phyloP scores from a whole-genome alignment of 2,113 vertebrate genomes.

The Microtus richardsoni region DNA sequence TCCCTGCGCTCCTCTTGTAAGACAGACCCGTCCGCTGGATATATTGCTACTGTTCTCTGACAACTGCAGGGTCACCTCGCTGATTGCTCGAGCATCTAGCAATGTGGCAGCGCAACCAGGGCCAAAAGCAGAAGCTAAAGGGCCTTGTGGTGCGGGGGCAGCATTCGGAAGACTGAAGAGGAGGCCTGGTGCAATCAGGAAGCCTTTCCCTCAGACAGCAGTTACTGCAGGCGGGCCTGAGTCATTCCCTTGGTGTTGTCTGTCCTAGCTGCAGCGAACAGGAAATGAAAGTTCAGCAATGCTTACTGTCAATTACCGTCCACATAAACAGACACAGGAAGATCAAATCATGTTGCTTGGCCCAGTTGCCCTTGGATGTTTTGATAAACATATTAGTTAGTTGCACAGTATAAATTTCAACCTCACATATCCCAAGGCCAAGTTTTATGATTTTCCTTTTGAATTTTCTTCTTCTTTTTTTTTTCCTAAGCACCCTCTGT shows the following conservation, averaged over 20 bases:
- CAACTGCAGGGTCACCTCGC: neutral
- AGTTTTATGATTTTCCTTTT: slow-evolving; percentile 59
- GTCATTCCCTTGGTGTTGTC: slow-evolving; percentile 71
- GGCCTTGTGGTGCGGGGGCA: slow-evolving; percentile 48
- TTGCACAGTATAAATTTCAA: slow-evolving; percentile 75
- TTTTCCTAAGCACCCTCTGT: slow-evolving; percentile 14
- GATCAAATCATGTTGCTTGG: slow-evolving; percentile 73
- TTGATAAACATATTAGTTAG: slow-evolving; percentile 72
- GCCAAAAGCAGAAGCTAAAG: slow-evolving; percentile 71
- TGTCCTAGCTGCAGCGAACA: slow-evolving; percentile 72
- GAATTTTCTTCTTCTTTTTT: slow-evolving; percentile 27
- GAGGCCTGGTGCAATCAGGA: slow-evolving; percentile 79
- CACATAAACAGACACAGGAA: slow-evolving; percentile 82
- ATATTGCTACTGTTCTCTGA: neutral
- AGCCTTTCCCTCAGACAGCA: slow-evolving; percentile 72
- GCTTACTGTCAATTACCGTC: slow-evolving; percentile 76
- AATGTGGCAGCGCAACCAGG: neutral
- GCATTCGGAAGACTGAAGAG: slow-evolving; percentile 58
- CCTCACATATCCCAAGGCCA: slow-evolving; percentile 40
- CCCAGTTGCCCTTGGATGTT: slow-evolving; percentile 72
- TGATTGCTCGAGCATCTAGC: neutral
- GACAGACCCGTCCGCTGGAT: neutral
- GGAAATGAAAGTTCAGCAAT: slow-evolving; percentile 82
- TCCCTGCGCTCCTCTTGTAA: neutral
- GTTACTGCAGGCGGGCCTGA: slow-evolving; percentile 74